Conservation (phyloP, 2,888 invertebrate species). For the Therioaphis trifolii region DNA sequence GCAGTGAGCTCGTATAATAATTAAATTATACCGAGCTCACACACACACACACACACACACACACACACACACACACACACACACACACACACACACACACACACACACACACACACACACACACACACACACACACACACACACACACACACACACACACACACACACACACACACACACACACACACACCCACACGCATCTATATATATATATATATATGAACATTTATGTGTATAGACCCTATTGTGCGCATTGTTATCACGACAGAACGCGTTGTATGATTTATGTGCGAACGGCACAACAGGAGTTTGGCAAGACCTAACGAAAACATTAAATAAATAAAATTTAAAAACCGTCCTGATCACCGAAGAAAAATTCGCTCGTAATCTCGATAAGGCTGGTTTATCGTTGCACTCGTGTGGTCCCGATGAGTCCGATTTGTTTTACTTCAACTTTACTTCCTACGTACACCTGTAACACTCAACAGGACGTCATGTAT, state of each 20-base stretch:
- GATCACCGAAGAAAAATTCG: no score
- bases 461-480: no score
- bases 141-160: background rate
- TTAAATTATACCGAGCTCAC: constrained; percentile 22
- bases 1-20: constrained; percentile 26
- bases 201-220: background rate
- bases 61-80: background rate
- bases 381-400: no score
- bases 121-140: background rate
- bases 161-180: background rate
- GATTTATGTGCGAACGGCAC: constrained; percentile 21
- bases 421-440: no score
- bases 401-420: no score
- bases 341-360: no score
- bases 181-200: no score
- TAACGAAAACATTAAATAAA: no score
- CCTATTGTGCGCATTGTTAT: constrained; percentile 50
- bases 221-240: background rate
- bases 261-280: constrained; percentile 24
- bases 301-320: constrained; percentile 23
- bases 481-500: no score
- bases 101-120: background rate
- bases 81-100: background rate
- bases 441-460: no score
- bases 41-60: background rate